Evolutionary conservation across 2,797 vertebrate species (phyloP), one percentile per base, ranked within the genome.

Genomic region (Spea hammondii): DNA sequence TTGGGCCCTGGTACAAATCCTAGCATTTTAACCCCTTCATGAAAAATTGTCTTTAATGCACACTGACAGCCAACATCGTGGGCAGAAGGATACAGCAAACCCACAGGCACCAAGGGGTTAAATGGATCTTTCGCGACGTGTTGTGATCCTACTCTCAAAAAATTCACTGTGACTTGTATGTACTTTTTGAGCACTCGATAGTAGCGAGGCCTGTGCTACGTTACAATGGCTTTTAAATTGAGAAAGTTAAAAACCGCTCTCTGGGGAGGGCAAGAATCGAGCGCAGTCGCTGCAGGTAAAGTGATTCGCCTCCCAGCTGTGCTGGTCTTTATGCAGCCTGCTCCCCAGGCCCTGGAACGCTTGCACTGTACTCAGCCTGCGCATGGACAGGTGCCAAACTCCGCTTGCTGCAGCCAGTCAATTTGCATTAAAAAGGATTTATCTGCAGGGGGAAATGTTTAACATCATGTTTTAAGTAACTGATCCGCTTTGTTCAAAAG

Each of bases 341-440:
- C 47, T 50, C 54, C 65, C 4, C 6, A 48, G 51, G 32, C 32
- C 9, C 46, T 13, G n/a, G 46, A 59, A 47, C 6, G 45, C 47
- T 76, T 67, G 51, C 49, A 46, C 66, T 45, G 77, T 48, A 74
- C 44, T 62, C 14, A 8, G 49, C 66, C 48, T 49, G 59, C 51
- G 44, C 14, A 17, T 80, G 79, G 79, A 76, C 11, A 49, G 59
- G 79, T 59, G 73, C 79, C 79, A 72, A 71, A 10, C 59, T 74
- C 72, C 9, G 44, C 78, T 80, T 68, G 54, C 72, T n/a, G 66
- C 66, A 55, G 45, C 17, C 6, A 55, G 44, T 46, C 48, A 6
- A 80, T 80, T 80, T 76, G 73, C 79, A 80, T 80, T 76, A 76
- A 51, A 80, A 80, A 76, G 79, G 79, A 80, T 80, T 80, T 76